Percentiles rank a stretch among this genome's conserved stretches.
Evolutionary conservation across 2,113 vertebrate species (phyloP).

Genomic region (Geothlypis trichas): DNA sequence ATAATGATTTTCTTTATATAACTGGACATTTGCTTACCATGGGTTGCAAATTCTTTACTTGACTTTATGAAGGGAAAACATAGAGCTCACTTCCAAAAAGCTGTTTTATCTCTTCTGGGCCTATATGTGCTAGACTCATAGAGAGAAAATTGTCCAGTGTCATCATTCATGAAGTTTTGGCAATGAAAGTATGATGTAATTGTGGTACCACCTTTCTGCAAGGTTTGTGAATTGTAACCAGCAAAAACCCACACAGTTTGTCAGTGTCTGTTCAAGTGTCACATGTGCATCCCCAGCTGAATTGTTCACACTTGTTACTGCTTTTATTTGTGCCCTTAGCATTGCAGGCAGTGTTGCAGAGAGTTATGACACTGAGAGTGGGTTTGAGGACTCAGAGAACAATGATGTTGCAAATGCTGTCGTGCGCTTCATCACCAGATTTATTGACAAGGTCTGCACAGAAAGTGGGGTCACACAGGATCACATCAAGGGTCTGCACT

Average conservation of each 20-base stretch:
- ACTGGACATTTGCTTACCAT: not conserved
- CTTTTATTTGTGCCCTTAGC: conserved; percentile 69
- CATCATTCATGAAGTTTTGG: not conserved
- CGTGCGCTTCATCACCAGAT: conserved; percentile 91
- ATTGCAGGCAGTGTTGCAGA: conserved; percentile 97
- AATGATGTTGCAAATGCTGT: conserved; percentile 94
- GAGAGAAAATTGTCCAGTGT: not conserved
- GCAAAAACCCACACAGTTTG: accelerated
- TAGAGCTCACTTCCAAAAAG: not conserved
- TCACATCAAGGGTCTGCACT: conserved; percentile 96
- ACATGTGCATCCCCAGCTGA: not conserved
- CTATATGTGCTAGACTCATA: not conserved
- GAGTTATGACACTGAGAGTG: conserved; percentile 97
- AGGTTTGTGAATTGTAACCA: not conserved
- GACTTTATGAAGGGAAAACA: not conserved
- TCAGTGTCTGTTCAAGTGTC: not conserved
- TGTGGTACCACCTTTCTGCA: not conserved
- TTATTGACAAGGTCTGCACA: conserved; percentile 98
- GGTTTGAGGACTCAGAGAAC: conserved; percentile 95
- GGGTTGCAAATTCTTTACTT: not conserved
- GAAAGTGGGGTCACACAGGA: conserved; percentile 97
- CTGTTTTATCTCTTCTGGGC: not conserved
- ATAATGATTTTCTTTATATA: not conserved
- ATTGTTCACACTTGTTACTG: not conserved
- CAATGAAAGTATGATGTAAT: not conserved